These are phyloP conservation scores for Euleptes europaea DNA, from an alignment of 2,113 vertebrate genomes.

Conservation along the genomic window DNA sequence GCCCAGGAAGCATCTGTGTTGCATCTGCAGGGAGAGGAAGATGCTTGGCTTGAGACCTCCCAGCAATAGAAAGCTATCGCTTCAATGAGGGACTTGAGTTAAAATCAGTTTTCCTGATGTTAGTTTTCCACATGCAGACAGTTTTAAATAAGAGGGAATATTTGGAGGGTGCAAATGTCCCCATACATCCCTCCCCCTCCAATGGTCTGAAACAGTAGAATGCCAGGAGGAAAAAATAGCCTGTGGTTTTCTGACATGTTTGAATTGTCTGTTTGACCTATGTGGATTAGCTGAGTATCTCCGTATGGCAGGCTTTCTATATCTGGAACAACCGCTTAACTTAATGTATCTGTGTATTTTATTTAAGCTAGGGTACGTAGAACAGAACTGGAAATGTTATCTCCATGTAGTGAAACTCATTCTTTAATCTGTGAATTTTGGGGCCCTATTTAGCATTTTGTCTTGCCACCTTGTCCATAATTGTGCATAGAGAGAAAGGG, in stretches of 20 bases:
- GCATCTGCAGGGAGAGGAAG: too few relatives aligned
- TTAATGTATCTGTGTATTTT: not conserved
- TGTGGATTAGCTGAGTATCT: not conserved
- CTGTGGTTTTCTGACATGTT: not conserved
- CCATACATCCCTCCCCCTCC: too few relatives aligned
- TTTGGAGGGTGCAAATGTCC: too few relatives aligned
- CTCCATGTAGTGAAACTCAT: too few relatives aligned
- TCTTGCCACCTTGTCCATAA: conserved; percentile 16
- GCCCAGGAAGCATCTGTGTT: too few relatives aligned
- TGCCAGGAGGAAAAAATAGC: not conserved
- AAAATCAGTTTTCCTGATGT: too few relatives aligned
- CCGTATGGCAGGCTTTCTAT: not conserved
- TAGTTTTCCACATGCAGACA: too few relatives aligned
- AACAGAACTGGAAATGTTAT: not conserved
- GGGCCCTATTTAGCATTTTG: conserved; percentile 6
- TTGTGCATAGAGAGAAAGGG: not conserved
- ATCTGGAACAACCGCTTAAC: not conserved
- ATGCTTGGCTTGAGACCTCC: too few relatives aligned
- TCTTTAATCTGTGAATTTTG: not conserved
- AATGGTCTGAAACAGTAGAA: not conserved
- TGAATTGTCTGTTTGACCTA: not conserved
- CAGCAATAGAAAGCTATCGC: too few relatives aligned
- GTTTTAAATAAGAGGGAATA: too few relatives aligned
- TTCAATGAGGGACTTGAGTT: too few relatives aligned
- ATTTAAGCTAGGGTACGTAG: not conserved